Evolutionary conservation across 1,140 invertebrate genomes (phyloP).

Genomic region (Oreohelix idahoensis): DNA sequence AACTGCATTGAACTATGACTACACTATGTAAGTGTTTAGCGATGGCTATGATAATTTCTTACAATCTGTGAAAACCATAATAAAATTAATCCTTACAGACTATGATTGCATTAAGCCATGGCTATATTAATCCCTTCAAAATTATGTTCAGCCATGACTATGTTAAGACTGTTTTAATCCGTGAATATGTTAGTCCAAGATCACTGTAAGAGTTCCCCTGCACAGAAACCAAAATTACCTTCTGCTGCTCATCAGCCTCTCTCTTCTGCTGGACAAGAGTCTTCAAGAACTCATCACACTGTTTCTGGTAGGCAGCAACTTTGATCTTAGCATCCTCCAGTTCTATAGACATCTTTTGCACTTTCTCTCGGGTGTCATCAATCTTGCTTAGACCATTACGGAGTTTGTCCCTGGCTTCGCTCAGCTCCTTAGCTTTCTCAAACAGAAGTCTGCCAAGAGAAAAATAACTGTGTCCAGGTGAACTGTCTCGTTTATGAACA

Average conservation of each 20-base stretch:
- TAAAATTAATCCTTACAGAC: too few relatives aligned
- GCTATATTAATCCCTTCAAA: too few relatives aligned
- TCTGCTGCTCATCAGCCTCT: slow-evolving; percentile 84
- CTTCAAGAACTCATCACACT: slow-evolving; percentile 83
- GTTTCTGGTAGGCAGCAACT: slow-evolving; percentile 81
- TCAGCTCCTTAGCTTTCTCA: slow-evolving; percentile 81
- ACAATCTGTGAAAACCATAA: too few relatives aligned
- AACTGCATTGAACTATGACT: too few relatives aligned
- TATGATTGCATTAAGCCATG: too few relatives aligned
- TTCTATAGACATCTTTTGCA: slow-evolving; percentile 84
- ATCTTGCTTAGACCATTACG: slow-evolving; percentile 84
- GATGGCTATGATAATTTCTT: too few relatives aligned
- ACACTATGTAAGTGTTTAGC: too few relatives aligned
- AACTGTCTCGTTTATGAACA: background rate
- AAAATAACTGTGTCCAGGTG: too few relatives aligned
- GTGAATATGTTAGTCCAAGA: too few relatives aligned
- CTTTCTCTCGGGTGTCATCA: slow-evolving; percentile 79
- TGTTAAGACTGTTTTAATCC: too few relatives aligned
- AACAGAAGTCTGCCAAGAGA: slow-evolving; percentile 79
- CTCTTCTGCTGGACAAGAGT: slow-evolving; percentile 84
- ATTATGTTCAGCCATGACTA: too few relatives aligned
- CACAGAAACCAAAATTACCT: slow-evolving; percentile 55
- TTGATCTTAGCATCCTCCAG: slow-evolving; percentile 83
- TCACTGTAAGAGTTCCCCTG: too few relatives aligned
- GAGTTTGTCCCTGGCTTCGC: slow-evolving; percentile 81